phyloP scores from a whole-genome alignment of 1,140 invertebrate species.

The Andrena cerasifolii region DNA sequence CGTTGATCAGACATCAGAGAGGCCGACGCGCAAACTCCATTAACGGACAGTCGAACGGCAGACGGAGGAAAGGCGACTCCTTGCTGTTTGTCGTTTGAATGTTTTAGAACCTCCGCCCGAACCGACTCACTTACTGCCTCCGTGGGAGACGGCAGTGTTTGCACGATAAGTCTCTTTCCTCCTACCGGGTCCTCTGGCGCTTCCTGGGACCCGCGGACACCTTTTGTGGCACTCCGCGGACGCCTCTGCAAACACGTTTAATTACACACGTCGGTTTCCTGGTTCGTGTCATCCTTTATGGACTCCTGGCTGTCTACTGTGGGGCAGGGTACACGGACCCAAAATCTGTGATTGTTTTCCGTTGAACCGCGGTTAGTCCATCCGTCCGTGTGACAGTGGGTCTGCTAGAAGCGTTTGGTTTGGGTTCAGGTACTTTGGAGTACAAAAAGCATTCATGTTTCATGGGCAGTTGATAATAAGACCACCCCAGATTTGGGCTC shows the following conservation, averaged over 20 bases:
- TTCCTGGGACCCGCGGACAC: slow-evolving; percentile 57
- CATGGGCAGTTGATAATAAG: no score
- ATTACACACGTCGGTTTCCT: slow-evolving; percentile 39
- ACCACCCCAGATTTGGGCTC: no score
- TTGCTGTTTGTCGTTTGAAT: slow-evolving; percentile 81
- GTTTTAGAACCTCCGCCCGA: slow-evolving; percentile 80
- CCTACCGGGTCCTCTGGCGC: slow-evolving; percentile 9
- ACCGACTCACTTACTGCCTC: slow-evolving; percentile 81
- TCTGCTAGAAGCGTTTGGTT: no score
- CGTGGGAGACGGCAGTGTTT: slow-evolving; percentile 73
- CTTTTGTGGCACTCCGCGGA: slow-evolving; percentile 60
- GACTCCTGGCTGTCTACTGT: neutral
- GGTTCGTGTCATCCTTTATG: neutral
- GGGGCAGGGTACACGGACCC: neutral
- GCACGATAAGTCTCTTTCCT: slow-evolving; percentile 42
- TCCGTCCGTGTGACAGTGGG: neutral
- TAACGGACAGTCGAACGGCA: slow-evolving; percentile 76
- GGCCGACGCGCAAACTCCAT: slow-evolving; percentile 82
- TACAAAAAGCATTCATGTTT: no score
- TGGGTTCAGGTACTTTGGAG: no score
- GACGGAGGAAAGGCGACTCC: slow-evolving; percentile 64
- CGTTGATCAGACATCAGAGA: slow-evolving; percentile 76
- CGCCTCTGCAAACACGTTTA: slow-evolving; percentile 62
- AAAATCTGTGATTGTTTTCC: neutral
- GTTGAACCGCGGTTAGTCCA: neutral